These are phyloP conservation scores for Tinamus guttatus DNA, from an alignment of 2,113 vertebrate genomes.

Conservation along the genomic window DNA sequence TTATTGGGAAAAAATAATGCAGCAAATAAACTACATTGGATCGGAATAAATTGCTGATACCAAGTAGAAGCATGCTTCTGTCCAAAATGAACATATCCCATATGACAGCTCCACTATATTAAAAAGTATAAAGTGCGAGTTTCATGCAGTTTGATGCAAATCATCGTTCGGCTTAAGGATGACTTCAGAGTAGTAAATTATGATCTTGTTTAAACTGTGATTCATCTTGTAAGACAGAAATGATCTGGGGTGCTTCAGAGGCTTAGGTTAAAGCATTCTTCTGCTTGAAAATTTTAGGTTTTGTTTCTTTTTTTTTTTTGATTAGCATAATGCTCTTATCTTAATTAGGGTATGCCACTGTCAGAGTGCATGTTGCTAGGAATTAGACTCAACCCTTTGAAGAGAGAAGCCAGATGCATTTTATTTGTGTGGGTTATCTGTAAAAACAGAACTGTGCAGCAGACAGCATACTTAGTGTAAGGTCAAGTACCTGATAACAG, in stretches of 20 bases:
- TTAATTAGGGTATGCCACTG: not conserved
- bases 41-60: slow-evolving; percentile 15
- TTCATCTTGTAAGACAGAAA: not conserved
- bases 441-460: not conserved
- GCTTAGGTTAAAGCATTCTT: not conserved
- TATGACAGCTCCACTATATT: not conserved
- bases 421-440: not conserved
- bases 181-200: not conserved
- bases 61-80: not conserved
- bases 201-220: not conserved
- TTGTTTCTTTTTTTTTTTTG: not conserved
- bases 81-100: not conserved
- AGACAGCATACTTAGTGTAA: not conserved
- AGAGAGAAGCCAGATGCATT: not conserved
- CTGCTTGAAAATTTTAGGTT: not conserved
- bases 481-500: not conserved
- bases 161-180: not conserved
- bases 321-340: not conserved
- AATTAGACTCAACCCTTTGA: not conserved
- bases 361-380: not conserved
- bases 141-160: not conserved
- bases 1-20: not conserved
- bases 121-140: slow-evolving; percentile 1
- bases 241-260: not conserved
- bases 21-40: not conserved